Percentiles rank a stretch among this genome's conserved stretches.
Conservation (phyloP, 1,140 invertebrate species). For the Drosophila saltans region DNA sequence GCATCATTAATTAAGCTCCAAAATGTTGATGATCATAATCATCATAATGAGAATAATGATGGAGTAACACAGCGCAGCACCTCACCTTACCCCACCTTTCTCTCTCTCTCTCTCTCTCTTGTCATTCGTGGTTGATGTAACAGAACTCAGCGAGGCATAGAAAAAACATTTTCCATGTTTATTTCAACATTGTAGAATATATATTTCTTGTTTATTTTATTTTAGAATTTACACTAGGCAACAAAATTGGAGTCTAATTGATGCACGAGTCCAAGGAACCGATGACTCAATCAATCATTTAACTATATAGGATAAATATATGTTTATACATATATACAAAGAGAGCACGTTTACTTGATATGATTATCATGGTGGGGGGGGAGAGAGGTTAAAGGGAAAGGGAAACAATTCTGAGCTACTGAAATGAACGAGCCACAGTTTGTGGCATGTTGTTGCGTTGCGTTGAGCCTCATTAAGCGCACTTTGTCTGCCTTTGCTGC, state of each 20-base stretch:
- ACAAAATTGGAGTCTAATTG: not conserved
- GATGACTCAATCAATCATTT: not conserved
- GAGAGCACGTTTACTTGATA: not conserved
- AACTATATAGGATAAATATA: not conserved
- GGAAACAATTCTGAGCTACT: not conserved
- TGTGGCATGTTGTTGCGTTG: constrained; percentile 52
- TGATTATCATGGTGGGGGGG: not conserved
- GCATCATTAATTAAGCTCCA: constrained; percentile 57
- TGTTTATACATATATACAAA: not conserved
- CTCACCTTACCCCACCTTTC: not conserved
- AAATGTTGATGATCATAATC: constrained; percentile 49
- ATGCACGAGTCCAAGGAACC: not conserved
- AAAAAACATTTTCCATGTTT: constrained; percentile 6
- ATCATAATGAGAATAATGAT: constrained; percentile 3
- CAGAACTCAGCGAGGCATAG: not conserved
- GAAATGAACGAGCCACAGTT: constrained; percentile 17
- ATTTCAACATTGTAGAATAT: not conserved
- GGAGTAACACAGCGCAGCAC: not conserved
- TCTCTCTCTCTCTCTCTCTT: not conserved
- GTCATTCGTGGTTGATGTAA: too few species aligned
- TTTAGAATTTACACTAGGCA: too few species aligned
- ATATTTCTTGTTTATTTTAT: not conserved
- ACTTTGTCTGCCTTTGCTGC: constrained; percentile 51
- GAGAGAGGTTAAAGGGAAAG: too few species aligned
- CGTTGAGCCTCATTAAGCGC: constrained; percentile 72